Evolutionary conservation across 1,140 invertebrate genomes (phyloP).

Genomic region (Nasonia vitripennis): DNA sequence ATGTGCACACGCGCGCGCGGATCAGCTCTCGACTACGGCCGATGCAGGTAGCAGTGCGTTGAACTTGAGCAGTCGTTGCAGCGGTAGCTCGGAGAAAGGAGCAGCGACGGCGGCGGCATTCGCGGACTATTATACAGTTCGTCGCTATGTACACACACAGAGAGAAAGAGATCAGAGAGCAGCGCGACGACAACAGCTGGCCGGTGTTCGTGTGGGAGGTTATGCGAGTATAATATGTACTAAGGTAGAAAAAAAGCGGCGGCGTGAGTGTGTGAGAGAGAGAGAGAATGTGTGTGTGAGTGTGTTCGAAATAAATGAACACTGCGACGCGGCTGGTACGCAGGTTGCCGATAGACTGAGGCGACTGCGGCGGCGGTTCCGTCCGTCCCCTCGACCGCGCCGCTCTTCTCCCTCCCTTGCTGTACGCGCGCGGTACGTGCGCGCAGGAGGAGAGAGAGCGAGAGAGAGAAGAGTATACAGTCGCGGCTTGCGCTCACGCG

Average conservation of each 20-base stretch:
- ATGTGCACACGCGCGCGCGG: too few relatives aligned
- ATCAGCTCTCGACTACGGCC: not conserved
- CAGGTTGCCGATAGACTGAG: conserved; percentile 75
- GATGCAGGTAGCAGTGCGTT: not conserved
- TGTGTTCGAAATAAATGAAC: conserved; percentile 58
- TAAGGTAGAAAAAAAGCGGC: conserved; percentile 4
- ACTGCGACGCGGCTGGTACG: conserved; percentile 72
- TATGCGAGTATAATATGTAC: too few relatives aligned
- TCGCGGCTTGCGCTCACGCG: too few relatives aligned
- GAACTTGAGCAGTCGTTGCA: not conserved
- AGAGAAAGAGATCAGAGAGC: too few relatives aligned
- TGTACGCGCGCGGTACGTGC: not conserved
- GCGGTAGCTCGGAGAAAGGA: not conserved
- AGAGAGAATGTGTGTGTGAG: not conserved
- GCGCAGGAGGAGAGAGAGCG: not conserved
- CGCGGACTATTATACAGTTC: not conserved
- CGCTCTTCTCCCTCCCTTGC: not conserved
- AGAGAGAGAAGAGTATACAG: not conserved
- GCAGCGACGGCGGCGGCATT: not conserved
- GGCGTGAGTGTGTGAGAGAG: not conserved
- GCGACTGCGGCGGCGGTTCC: conserved; percentile 38
- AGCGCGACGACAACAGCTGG: too few relatives aligned
- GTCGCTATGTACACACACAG: not conserved
- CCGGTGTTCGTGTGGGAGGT: too few relatives aligned
- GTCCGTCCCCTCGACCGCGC: not conserved